These are phyloP conservation scores for Adelognathus sp. DNA, from an alignment of 2,888 invertebrate species.

Conservation along the genomic window DNA sequence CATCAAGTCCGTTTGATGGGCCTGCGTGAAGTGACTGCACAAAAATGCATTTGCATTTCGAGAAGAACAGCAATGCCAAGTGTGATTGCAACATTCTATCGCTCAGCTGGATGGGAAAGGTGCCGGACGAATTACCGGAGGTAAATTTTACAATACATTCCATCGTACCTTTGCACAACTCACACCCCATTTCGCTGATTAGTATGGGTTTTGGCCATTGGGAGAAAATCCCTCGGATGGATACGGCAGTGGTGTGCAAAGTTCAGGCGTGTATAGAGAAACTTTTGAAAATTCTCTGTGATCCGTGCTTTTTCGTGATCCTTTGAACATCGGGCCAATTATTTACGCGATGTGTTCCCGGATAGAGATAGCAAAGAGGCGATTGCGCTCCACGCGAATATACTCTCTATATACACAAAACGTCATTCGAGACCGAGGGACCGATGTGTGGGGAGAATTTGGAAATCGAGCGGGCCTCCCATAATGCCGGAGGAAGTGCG, in stretches of 20 bases:
- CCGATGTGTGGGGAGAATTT: conserved; percentile 2
- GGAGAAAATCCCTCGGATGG: not conserved
- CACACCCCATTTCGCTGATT: not conserved
- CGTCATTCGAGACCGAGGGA: not conserved
- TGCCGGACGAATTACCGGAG: conserved; percentile 97
- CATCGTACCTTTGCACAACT: not conserved
- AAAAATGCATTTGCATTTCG: conserved; percentile 97
- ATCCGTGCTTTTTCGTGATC: not conserved
- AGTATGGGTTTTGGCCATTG: not conserved
- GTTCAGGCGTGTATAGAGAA: not conserved
- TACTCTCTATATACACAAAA: not conserved
- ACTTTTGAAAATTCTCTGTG: conserved; percentile 5
- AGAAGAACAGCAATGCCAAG: conserved; percentile 95
- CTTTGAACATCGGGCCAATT: conserved; percentile 34
- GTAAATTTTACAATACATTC: conserved; percentile 82
- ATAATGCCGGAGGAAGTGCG: conserved; percentile 57
- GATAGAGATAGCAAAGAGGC: not conserved
- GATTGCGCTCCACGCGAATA: conserved; percentile 14
- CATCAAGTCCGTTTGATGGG: conserved; percentile 55
- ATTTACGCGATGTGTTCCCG: conserved; percentile 23
- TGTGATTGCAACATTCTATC: conserved; percentile 97
- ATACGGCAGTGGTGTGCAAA: too few species aligned
- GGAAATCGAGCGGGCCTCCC: conserved; percentile 36
- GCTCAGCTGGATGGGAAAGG: conserved; percentile 99
- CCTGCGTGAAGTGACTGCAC: conserved; percentile 59